phyloP scores from a whole-genome alignment of 2,888 invertebrate genomes.

The Pediacus dermestoides region DNA sequence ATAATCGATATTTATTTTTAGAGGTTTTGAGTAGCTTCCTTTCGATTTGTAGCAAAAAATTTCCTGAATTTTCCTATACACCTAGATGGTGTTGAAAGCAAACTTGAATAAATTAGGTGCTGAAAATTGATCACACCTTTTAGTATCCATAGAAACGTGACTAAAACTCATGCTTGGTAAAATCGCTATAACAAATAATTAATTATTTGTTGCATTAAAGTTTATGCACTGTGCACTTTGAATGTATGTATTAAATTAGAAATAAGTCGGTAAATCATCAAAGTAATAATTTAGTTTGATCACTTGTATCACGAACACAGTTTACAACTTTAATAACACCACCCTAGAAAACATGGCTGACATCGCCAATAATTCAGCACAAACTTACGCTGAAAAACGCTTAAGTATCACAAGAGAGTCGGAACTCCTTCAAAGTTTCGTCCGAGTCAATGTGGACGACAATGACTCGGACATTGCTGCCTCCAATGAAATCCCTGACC shows the following conservation, averaged over 20 bases:
- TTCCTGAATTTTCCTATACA: too few relatives aligned
- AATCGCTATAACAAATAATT: too few relatives aligned
- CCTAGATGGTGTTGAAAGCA: constrained; percentile 8
- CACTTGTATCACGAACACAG: constrained; percentile 1
- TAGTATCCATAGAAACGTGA: constrained; percentile 36
- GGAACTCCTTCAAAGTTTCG: constrained; percentile 78
- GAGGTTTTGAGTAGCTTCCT: too few relatives aligned
- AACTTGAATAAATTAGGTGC: constrained; percentile 17
- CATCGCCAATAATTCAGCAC: constrained; percentile 14
- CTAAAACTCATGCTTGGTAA: too few relatives aligned
- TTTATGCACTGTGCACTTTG: constrained; percentile 24
- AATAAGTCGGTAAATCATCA: constrained; percentile 19
- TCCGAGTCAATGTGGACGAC: constrained; percentile 63
- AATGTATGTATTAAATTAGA: constrained; percentile 14
- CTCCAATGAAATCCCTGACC: constrained; percentile 13
- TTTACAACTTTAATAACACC: constrained; percentile 7
- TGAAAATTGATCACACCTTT: constrained; percentile 42
- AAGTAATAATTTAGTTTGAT: constrained; percentile 5
- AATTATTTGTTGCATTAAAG: too few relatives aligned
- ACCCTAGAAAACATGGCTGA: constrained; percentile 24
- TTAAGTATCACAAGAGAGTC: constrained; percentile 54
- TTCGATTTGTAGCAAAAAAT: too few relatives aligned
- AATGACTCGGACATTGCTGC: constrained; percentile 42
- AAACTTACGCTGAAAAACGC: constrained; percentile 31
- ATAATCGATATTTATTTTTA: too few relatives aligned